Evolutionary conservation across 2,888 invertebrate species (phyloP).

Genomic region (Trachelus stipa): DNA sequence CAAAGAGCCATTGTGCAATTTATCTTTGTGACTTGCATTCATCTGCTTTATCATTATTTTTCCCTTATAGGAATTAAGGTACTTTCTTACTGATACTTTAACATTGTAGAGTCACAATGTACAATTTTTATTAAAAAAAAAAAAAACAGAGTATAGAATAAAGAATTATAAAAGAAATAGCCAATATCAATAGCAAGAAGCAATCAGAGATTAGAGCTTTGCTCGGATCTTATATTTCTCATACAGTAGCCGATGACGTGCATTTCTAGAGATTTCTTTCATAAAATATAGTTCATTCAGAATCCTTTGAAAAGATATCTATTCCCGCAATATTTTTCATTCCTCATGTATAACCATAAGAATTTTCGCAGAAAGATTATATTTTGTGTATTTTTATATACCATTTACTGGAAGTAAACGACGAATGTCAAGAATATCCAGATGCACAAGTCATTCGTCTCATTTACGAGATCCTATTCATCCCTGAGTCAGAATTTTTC

Average conservation of each 20-base stretch:
- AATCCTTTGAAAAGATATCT: neutral
- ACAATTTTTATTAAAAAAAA: slow-evolving; percentile 38
- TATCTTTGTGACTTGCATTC: neutral
- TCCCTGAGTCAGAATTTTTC: neutral
- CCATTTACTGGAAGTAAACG: neutral
- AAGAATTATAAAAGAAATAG: neutral
- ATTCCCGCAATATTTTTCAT: neutral
- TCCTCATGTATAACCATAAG: neutral
- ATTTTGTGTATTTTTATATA: neutral
- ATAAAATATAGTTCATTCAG: neutral
- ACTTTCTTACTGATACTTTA: slow-evolving; percentile 35
- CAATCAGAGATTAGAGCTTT: neutral
- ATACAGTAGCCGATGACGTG: neutral
- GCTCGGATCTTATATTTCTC: neutral
- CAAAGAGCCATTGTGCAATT: neutral
- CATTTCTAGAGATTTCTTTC: neutral
- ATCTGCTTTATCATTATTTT: neutral
- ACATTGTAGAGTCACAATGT: slow-evolving; percentile 30
- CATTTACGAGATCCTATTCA: neutral
- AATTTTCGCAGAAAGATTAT: neutral
- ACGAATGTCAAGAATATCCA: neutral
- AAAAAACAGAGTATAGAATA: neutral
- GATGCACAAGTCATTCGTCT: neutral
- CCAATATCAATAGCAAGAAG: neutral
- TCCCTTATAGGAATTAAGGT: slow-evolving; percentile 18